phyloP scores from a whole-genome alignment of 2,888 invertebrate genomes.

The Mesorhabditis sp. region DNA sequence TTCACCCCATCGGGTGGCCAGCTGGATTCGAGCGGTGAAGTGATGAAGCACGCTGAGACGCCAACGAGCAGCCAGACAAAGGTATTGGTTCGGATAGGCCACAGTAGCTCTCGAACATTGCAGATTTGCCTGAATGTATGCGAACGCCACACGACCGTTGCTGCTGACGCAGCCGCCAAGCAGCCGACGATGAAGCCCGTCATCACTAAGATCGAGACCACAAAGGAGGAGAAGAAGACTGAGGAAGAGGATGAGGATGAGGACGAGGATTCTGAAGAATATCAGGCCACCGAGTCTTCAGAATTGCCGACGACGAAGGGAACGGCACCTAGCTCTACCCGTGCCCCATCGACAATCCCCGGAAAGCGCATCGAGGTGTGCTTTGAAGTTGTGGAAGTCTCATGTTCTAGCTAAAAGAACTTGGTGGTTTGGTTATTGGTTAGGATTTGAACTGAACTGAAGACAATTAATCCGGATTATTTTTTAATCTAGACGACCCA shows the following conservation, averaged over 20 bases:
- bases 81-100: constrained; percentile 17
- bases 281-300: background rate
- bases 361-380: background rate
- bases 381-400: background rate
- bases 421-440: background rate
- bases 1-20: constrained; percentile 51
- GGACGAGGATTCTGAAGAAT: background rate
- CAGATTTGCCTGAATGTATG: constrained; percentile 20
- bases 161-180: background rate
- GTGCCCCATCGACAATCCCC: constrained; percentile 3
- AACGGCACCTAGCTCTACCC: background rate
- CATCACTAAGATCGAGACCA: background rate
- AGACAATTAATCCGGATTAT: background rate
- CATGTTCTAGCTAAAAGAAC: background rate
- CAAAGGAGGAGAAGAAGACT: background rate
- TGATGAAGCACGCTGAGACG: constrained; percentile 49
- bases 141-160: background rate
- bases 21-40: constrained; percentile 46
- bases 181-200: background rate
- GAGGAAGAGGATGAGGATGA: background rate
- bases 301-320: background rate
- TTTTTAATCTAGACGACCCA: background rate
- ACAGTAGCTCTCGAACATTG: background rate
- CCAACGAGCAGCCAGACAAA: constrained; percentile 34
- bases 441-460: background rate